Conservation (phyloP, 2,888 invertebrate genomes). For the Torymus aiolomorphi region DNA sequence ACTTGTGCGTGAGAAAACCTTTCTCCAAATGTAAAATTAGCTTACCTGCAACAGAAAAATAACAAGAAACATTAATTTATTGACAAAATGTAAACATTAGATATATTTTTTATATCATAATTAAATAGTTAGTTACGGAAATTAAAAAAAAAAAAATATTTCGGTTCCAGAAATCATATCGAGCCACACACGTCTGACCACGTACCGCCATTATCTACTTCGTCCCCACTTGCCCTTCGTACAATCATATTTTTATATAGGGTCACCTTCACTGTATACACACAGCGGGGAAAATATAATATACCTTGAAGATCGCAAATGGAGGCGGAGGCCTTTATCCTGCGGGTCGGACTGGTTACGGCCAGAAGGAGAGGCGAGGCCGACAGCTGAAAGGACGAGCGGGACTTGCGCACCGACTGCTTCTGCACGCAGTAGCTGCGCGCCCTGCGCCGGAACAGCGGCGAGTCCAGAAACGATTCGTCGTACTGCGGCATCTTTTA, state of each 20-base stretch:
- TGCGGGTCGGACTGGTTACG: slow-evolving; percentile 71
- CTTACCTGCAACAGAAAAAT: slow-evolving; percentile 51
- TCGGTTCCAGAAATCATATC: no score
- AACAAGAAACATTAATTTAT: background rate
- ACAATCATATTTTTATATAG: no score
- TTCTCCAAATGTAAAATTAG: background rate
- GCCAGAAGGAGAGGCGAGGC: slow-evolving; percentile 72
- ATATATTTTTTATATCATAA: no score
- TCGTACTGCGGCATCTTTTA: slow-evolving; percentile 72
- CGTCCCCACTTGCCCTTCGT: no score
- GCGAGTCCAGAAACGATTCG: slow-evolving; percentile 72
- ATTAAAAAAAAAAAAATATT: no score
- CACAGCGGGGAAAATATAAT: background rate
- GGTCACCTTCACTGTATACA: background rate
- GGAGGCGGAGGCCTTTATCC: slow-evolving; percentile 70
- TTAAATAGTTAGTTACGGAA: no score
- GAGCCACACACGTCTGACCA: no score
- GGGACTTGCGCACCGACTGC: slow-evolving; percentile 68
- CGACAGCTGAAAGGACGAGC: slow-evolving; percentile 68
- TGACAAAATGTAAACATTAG: background rate
- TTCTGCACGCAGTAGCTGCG: slow-evolving; percentile 73
- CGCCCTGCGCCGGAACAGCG: slow-evolving; percentile 72
- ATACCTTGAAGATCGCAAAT: slow-evolving; percentile 72
- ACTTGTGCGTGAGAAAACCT: no score
- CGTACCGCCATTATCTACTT: no score